Evolutionary conservation across 2,113 vertebrate genomes (phyloP).

Genomic region (Egretta garzetta): DNA sequence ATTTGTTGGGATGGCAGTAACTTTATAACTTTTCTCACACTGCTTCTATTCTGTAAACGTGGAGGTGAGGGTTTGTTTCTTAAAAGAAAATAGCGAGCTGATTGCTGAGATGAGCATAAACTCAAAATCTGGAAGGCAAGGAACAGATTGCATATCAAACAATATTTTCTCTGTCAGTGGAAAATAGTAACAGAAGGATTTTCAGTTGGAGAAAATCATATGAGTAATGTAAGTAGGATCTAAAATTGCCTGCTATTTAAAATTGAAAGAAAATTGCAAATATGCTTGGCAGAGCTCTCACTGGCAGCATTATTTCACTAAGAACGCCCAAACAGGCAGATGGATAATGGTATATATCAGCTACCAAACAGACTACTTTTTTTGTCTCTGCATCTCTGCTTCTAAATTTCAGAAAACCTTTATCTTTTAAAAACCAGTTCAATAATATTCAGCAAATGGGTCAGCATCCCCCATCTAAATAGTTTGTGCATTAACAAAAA

Average conservation of each 20-base stretch:
- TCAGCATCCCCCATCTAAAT: background rate
- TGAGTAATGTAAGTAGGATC: constrained; percentile 31
- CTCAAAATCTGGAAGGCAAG: background rate
- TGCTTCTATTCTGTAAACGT: background rate
- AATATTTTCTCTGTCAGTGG: constrained; percentile 17
- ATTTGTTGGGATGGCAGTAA: background rate
- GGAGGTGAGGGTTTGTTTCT: background rate
- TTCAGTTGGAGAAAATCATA: constrained; percentile 45
- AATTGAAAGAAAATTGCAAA: constrained; percentile 8
- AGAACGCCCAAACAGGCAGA: background rate
- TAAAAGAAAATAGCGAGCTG: background rate
- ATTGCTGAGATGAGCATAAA: background rate
- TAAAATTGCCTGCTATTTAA: constrained; percentile 34
- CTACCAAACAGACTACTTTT: background rate
- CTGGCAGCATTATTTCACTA: background rate
- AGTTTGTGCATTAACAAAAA: background rate
- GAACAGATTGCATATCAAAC: constrained; percentile 29
- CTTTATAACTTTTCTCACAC: background rate
- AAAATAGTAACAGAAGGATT: constrained; percentile 34
- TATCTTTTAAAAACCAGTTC: background rate
- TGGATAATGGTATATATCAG: background rate
- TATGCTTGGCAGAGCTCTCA: background rate
- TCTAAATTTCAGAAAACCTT: background rate
- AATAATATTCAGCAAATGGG: background rate
- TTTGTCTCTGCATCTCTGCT: background rate